These are phyloP conservation scores for Bugula neritina DNA, from an alignment of 2,888 invertebrate genomes.

Conservation along the genomic window DNA sequence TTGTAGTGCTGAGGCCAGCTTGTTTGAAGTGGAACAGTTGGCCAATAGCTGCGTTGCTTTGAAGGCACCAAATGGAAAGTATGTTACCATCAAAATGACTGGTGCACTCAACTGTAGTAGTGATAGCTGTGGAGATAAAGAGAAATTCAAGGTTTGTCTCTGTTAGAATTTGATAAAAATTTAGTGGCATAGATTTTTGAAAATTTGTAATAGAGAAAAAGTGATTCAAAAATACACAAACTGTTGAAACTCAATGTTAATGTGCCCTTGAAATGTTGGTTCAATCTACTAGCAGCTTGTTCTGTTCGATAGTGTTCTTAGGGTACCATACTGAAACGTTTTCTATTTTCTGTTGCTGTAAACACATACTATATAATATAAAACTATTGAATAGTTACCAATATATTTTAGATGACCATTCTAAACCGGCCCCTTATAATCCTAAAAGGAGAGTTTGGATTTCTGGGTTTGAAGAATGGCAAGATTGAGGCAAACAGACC, in stretches of 20 bases:
- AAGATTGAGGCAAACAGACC: slow-evolving; percentile 93
- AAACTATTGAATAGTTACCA: too few relatives aligned
- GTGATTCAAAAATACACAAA: too few relatives aligned
- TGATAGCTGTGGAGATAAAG: slow-evolving; percentile 74
- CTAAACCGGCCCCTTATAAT: slow-evolving; percentile 76
- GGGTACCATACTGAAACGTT: too few relatives aligned
- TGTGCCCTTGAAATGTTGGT: too few relatives aligned
- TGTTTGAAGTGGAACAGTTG: slow-evolving; percentile 88
- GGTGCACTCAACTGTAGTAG: slow-evolving; percentile 86
- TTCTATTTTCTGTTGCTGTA: too few relatives aligned
- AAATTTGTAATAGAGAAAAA: too few relatives aligned
- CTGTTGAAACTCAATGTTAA: too few relatives aligned
- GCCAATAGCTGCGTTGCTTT: slow-evolving; percentile 84
- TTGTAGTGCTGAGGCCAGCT: slow-evolving; percentile 35
- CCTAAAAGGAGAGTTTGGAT: slow-evolving; percentile 89
- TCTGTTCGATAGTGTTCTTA: too few relatives aligned
- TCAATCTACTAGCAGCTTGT: too few relatives aligned
- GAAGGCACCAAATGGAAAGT: slow-evolving; percentile 89
- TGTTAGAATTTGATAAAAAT: too few relatives aligned
- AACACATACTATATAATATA: too few relatives aligned
- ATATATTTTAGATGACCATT: slow-evolving; percentile 35
- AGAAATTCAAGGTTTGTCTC: slow-evolving; percentile 83
- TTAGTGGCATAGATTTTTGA: too few relatives aligned
- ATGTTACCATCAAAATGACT: slow-evolving; percentile 85
- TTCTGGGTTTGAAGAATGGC: slow-evolving; percentile 80